These are phyloP conservation scores for Hypsopygia costalis DNA, from an alignment of 2,888 invertebrate genomes.

Conservation along the genomic window DNA sequence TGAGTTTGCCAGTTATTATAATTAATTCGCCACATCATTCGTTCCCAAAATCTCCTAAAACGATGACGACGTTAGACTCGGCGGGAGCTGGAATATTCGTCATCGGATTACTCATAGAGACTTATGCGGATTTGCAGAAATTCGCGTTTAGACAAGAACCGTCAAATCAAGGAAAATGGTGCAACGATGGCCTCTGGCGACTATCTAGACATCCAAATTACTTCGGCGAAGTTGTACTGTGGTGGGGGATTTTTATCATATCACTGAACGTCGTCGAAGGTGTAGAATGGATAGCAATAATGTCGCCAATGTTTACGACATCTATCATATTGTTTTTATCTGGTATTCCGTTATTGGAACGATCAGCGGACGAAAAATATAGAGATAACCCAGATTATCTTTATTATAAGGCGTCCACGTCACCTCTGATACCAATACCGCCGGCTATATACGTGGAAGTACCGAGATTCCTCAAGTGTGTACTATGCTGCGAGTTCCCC, in stretches of 20 bases:
- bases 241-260: slow-evolving; percentile 97
- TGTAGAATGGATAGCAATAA: slow-evolving; percentile 91
- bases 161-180: slow-evolving; percentile 94
- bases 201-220: slow-evolving; percentile 96
- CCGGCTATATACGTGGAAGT: slow-evolving; percentile 93
- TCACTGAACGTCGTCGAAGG: slow-evolving; percentile 92
- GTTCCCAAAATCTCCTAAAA: slow-evolving; percentile 86
- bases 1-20: slow-evolving; percentile 94
- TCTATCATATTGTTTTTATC: slow-evolving; percentile 93
- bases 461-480: slow-evolving; percentile 89
- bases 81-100: slow-evolving; percentile 92
- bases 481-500: slow-evolving; percentile 94
- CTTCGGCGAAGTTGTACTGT: slow-evolving; percentile 95
- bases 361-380: slow-evolving; percentile 93
- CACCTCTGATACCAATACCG: slow-evolving; percentile 93
- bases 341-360: slow-evolving; percentile 93
- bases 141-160: slow-evolving; percentile 94
- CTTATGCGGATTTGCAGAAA: slow-evolving; percentile 95
- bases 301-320: slow-evolving; percentile 93
- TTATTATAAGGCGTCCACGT: slow-evolving; percentile 93
- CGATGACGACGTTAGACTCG: slow-evolving; percentile 93
- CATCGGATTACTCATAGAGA: slow-evolving; percentile 92
- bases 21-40: slow-evolving; percentile 92
- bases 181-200: slow-evolving; percentile 94
- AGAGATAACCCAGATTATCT: slow-evolving; percentile 92